Evolutionary conservation across 2,797 vertebrate species (phyloP).

Genomic region (Natrix natrix): DNA sequence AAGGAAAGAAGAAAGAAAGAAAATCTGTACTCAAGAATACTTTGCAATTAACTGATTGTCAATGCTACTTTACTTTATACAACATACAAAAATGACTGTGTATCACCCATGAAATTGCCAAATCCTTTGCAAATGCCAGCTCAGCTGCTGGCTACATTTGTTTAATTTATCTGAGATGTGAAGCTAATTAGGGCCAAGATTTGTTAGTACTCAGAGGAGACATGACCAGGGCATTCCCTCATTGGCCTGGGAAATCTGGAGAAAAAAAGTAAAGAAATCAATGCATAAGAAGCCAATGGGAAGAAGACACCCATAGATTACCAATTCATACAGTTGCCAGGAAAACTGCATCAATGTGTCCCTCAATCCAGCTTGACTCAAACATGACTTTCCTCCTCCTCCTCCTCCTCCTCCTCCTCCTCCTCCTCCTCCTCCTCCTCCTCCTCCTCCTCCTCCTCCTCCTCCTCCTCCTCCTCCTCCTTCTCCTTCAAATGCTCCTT

Average conservation of each 20-base stretch:
- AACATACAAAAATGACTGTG: not conserved
- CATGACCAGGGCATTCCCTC: not conserved
- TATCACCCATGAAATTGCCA: not conserved
- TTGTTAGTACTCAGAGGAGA: not conserved
- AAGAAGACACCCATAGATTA: not conserved
- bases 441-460: too few species aligned
- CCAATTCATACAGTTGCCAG: not conserved
- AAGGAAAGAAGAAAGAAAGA: too few species aligned
- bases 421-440: too few species aligned
- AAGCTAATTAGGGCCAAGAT: not conserved
- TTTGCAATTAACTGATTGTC: not conserved
- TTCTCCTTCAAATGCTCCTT: too few species aligned
- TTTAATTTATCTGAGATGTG: not conserved
- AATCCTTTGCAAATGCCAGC: not conserved
- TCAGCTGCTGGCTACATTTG: not conserved
- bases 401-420: too few species aligned
- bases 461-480: too few species aligned
- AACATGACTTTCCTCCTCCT: too few species aligned
- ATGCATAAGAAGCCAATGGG: not conserved
- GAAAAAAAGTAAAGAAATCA: not conserved
- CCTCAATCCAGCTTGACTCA: not conserved
- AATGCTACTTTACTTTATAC: not conserved
- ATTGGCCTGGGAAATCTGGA: not conserved
- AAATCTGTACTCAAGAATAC: not conserved
- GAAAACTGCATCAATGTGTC: not conserved